Base-by-base conservation (phyloP, 2,888 invertebrate species). In the Dioctria linearis region DNA sequence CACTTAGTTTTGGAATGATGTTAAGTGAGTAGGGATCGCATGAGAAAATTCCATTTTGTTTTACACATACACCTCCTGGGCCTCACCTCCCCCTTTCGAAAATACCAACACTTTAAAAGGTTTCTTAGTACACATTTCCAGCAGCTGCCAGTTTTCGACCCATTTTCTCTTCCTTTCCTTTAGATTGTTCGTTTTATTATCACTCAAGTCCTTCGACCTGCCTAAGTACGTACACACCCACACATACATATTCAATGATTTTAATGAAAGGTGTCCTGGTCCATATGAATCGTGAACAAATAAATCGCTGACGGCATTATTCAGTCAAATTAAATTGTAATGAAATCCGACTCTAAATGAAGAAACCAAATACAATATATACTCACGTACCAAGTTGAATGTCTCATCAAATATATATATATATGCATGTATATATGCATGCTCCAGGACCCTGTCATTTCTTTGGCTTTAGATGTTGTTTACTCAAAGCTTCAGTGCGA, bases 281-380 rank as follows among this genome's bases (percentile, higher is more conserved):
- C 54, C 54, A n/a, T 54, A n/a, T 54, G 54, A 54, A 4, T 54
- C 11, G 54, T 11, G 54, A 11, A n/a, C 11, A 54, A 54, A 54
- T 54, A 54, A 54, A 54, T 54, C 11, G 54, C 11, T 11, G 54
- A 11, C 54, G 11, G 54, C n/a, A 54, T 54, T 54, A 54, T 54
- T 54, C 54, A 11, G 54, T 54, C 54, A 54, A 54, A 54, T 54
- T 54, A 54, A 54, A 54, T 11, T 54, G 54, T 54, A 54, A 54
- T 54, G 54, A 54, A 54, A 54, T 54, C n/a, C 9, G 54, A 54
- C 4, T n/a, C 54, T 4, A 54, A 54, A 54, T 54, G 11, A 54
- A 54, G 5, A 8, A 46, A 8, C 54, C 6, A n/a, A 54, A 54
- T 54, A n/a, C 25, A 25, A 25, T 54, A 46, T 8, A 46, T 46